Conservation (phyloP, 2,113 vertebrate genomes). For the Indicator maculatus region DNA sequence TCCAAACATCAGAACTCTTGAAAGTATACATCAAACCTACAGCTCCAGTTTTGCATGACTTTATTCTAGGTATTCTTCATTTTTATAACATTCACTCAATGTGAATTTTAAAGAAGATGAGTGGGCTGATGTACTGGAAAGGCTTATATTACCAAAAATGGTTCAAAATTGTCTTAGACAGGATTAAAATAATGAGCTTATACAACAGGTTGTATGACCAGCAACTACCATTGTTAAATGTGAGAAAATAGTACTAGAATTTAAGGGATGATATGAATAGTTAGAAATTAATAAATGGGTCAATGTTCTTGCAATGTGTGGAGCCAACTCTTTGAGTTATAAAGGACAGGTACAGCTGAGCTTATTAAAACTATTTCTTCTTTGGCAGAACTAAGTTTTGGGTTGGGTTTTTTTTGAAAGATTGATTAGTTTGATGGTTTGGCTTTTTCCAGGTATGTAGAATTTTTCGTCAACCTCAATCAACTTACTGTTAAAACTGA, state of each 20-base stretch:
- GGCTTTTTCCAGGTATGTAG: neutral
- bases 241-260: neutral
- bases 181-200: neutral
- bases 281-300: conserved; percentile 4
- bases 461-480: conserved; percentile 15
- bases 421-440: neutral
- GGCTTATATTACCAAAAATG: neutral
- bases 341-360: neutral
- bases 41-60: neutral
- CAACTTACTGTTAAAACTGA: conserved; percentile 21
- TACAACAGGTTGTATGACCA: neutral
- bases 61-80: neutral
- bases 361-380: neutral
- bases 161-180: neutral
- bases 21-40: neutral
- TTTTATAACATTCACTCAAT: neutral
- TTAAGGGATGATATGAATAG: neutral
- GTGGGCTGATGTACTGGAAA: neutral
- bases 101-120: neutral
- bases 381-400: neutral
- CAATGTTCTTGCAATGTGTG: neutral
- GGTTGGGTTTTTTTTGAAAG: neutral
- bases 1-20: neutral
- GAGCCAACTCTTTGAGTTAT: neutral
- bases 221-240: neutral